Evolutionary conservation across 2,888 invertebrate genomes (phyloP).

Genomic region (Gymnoscelis rufifasciata): DNA sequence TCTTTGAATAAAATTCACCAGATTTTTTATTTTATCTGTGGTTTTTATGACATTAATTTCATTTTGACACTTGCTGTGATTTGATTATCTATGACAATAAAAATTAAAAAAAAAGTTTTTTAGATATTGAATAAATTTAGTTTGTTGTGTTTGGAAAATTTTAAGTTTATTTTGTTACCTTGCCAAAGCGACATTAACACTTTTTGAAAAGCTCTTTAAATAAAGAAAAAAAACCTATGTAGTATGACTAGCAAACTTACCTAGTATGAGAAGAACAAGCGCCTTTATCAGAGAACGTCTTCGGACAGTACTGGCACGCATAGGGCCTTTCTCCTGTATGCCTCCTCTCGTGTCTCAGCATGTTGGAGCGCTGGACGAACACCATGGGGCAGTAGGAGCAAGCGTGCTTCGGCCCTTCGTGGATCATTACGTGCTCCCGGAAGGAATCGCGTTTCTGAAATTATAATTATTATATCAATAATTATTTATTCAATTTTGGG

Average conservation of each 20-base stretch:
- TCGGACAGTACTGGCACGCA: constrained; percentile 71
- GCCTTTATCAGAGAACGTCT: constrained; percentile 79
- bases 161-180: too few species aligned
- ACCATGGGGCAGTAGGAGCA: constrained; percentile 80
- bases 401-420: constrained; percentile 78
- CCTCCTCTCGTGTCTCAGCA: constrained; percentile 76
- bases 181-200: too few species aligned
- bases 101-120: too few species aligned
- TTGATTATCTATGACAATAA: too few species aligned
- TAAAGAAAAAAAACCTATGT: too few species aligned
- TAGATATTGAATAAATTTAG: too few species aligned
- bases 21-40: too few species aligned
- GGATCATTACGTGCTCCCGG: constrained; percentile 79
- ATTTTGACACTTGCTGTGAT: too few species aligned
- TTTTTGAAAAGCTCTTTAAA: too few species aligned
- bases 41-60: too few species aligned
- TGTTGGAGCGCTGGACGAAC: constrained; percentile 80
- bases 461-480: neutral
- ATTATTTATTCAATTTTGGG: neutral
- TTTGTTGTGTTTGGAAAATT: too few species aligned
- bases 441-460: constrained; percentile 75
- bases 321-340: constrained; percentile 80
- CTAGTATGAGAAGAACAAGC: constrained; percentile 75
- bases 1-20: too few species aligned
- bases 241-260: constrained; percentile 37